Evolutionary conservation across 2,797 vertebrate species (phyloP), one percentile per base, ranked within the genome.

Genomic region (Molossus alvarezi): DNA sequence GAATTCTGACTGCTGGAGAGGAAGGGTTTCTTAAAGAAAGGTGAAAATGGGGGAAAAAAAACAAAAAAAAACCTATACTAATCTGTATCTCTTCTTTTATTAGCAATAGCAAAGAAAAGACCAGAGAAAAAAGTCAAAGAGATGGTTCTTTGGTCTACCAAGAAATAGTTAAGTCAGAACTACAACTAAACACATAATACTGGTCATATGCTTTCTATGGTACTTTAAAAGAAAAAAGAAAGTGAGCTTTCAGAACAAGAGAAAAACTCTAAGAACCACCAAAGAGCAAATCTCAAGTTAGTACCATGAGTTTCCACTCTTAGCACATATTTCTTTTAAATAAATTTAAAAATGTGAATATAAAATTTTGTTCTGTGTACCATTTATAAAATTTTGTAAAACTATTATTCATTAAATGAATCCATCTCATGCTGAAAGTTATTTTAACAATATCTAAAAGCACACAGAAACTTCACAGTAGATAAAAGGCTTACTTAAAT

Each of bases 1-100:
- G 95, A 97, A 98, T 92, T 94, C 95, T 96, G 72, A 96, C 73
- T 67, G 23, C n/a, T 72, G 23, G 60, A 37, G 21, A 91, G 53
- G 73, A 95, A 93, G 67, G 73, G 62, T 45, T 45, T 45, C 81
- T 97, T 93, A 88, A 91, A 96, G 20, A 88, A 93, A 90, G 18
- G 18, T 57, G 17, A 64, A 64, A 87, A 92, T 37, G 11, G 33
- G 33, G n/a, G 91, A 93, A 75, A 41, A 88, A 88, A 72, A 76
- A 73, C 65, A 91, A 89, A 90, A 75, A 72, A 76, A 71, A 88
- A 84, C 72, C 48, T 51, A 91, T 0, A 45, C 10, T 88, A 67
- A 89, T 81, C 53, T 95, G 92, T 37, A 81, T 45, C 21, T 95
- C 64, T 83, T 71, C 84, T 93, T 95, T 96, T 72, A 91, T 55